These are phyloP conservation scores for Spatulosminthurus flaviceps DNA, from an alignment of 2,888 invertebrate genomes.

Conservation along the genomic window DNA sequence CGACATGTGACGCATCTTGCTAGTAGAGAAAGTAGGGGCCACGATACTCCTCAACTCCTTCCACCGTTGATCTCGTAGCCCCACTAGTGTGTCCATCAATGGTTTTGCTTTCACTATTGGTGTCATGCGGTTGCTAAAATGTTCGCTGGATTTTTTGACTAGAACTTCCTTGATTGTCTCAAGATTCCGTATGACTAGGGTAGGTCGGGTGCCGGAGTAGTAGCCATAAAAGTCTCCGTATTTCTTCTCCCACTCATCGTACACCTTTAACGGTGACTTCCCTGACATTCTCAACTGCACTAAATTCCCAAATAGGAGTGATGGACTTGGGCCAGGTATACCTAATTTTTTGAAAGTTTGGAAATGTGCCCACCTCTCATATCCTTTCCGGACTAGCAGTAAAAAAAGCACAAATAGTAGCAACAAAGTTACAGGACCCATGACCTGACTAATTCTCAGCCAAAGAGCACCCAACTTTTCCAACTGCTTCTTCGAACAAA, in stretches of 20 bases:
- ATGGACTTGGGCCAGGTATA: slow-evolving; percentile 59
- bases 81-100: slow-evolving; percentile 58
- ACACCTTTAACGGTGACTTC: slow-evolving; percentile 52
- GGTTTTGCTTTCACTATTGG: slow-evolving; percentile 59
- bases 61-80: slow-evolving; percentile 68
- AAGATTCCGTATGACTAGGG: slow-evolving; percentile 61
- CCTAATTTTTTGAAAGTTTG: slow-evolving; percentile 45
- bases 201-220: slow-evolving; percentile 60
- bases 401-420: slow-evolving; percentile 2
- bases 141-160: slow-evolving; percentile 64
- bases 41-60: slow-evolving; percentile 68
- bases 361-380: slow-evolving; percentile 38
- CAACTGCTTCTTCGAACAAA: too few relatives aligned
- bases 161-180: slow-evolving; percentile 64
- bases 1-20: slow-evolving; percentile 68
- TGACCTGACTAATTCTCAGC: background rate
- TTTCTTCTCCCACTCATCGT: slow-evolving; percentile 60
- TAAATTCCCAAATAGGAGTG: slow-evolving; percentile 56
- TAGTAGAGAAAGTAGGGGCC: slow-evolving; percentile 68
- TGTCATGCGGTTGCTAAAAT: slow-evolving; percentile 64
- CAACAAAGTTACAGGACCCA: background rate
- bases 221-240: slow-evolving; percentile 63
- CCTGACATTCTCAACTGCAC: slow-evolving; percentile 50
- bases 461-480: too few relatives aligned
- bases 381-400: background rate